Evolutionary conservation across 2,888 invertebrate genomes (phyloP).

Genomic region (Mimumesa dahlbomi): DNA sequence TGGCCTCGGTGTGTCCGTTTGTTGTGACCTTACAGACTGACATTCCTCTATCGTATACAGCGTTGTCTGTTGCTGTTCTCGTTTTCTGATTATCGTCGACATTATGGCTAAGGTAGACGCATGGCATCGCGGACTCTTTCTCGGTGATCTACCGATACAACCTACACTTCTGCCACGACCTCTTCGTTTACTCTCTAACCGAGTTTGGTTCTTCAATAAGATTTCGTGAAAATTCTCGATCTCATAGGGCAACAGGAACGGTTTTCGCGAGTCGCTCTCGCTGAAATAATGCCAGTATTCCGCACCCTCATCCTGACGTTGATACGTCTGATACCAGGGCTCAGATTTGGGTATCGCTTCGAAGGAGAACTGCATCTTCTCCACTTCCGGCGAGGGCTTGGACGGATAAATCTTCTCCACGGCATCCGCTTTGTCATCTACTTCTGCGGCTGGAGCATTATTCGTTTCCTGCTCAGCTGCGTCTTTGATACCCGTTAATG

Average conservation of each 20-base stretch:
- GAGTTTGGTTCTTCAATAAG: constrained; percentile 64
- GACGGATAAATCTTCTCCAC: constrained; percentile 72
- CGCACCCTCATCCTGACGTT: constrained; percentile 87
- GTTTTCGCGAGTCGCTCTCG: constrained; percentile 83
- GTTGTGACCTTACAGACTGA: constrained; percentile 41
- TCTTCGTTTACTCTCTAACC: constrained; percentile 49
- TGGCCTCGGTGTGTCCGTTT: constrained; percentile 44
- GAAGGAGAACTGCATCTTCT: constrained; percentile 87
- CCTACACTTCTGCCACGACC: constrained; percentile 58
- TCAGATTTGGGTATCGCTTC: constrained; percentile 88
- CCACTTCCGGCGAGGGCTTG: constrained; percentile 81
- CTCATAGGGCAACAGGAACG: constrained; percentile 89
- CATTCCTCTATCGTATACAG: constrained; percentile 49
- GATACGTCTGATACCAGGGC: constrained; percentile 90
- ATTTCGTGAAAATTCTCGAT: constrained; percentile 81
- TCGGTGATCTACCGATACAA: constrained; percentile 82
- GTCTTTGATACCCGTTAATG: constrained; percentile 79
- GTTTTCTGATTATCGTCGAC: constrained; percentile 78
- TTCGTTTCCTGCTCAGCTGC: constrained; percentile 57
- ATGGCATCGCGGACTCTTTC: constrained; percentile 93
- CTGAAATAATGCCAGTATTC: constrained; percentile 84
- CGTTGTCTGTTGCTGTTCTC: constrained; percentile 69
- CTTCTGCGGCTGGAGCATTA: too few species aligned
- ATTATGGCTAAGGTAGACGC: constrained; percentile 93
- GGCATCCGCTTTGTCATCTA: constrained; percentile 4